phyloP scores from a whole-genome alignment of 1,140 invertebrate species.

The Colletes latitarsis region DNA sequence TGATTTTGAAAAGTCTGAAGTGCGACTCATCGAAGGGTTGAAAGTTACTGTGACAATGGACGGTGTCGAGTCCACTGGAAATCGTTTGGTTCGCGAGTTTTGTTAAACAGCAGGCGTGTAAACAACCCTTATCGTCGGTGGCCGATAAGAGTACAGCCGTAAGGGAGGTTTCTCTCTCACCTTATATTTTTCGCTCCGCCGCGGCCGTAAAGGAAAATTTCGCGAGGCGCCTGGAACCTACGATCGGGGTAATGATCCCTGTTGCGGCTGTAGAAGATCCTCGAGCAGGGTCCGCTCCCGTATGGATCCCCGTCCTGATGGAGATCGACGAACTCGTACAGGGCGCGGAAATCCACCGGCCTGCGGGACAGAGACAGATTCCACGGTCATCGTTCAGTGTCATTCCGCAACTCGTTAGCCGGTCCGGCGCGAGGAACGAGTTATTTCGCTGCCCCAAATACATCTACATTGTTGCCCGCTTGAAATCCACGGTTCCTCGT shows the following conservation, averaged over 20 bases:
- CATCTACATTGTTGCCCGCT: neutral
- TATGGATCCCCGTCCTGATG: slow-evolving; percentile 91
- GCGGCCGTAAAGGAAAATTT: slow-evolving; percentile 93
- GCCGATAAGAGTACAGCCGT: too few relatives aligned
- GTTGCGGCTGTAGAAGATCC: slow-evolving; percentile 85
- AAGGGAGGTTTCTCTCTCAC: slow-evolving; percentile 74
- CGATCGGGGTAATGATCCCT: slow-evolving; percentile 81
- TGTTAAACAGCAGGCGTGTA: too few relatives aligned
- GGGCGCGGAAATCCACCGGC: slow-evolving; percentile 90
- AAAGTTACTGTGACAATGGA: too few relatives aligned
- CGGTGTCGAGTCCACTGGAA: too few relatives aligned
- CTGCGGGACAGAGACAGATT: slow-evolving; percentile 78
- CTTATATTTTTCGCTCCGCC: slow-evolving; percentile 91
- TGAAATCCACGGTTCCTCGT: too few relatives aligned
- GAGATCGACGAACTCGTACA: slow-evolving; percentile 95
- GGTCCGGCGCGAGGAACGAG: neutral
- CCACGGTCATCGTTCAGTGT: neutral
- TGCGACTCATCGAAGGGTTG: too few relatives aligned
- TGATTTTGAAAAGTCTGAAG: too few relatives aligned
- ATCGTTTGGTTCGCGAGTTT: too few relatives aligned
- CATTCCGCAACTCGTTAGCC: neutral
- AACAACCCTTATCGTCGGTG: too few relatives aligned
- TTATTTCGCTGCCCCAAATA: neutral
- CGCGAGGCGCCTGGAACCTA: slow-evolving; percentile 87
- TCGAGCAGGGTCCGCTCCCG: slow-evolving; percentile 85